Conservation (phyloP, 2,888 invertebrate species). For the Diaprepes abbreviatus region DNA sequence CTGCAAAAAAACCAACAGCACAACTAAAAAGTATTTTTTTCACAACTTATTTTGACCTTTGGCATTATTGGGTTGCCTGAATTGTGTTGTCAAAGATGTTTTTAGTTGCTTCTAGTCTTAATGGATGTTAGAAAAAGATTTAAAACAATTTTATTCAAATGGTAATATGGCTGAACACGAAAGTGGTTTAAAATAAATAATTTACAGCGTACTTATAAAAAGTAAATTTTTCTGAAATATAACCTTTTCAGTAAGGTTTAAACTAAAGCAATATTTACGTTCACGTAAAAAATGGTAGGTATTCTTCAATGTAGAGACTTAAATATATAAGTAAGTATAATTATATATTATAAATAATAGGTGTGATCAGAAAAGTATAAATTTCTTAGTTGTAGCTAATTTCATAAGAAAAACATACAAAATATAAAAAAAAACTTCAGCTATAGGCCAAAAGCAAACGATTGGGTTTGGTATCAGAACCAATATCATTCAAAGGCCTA, state of each 20-base stretch:
- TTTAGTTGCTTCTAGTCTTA: too few relatives aligned
- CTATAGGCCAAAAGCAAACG: conserved; percentile 2
- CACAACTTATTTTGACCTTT: too few relatives aligned
- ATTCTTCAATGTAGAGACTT: conserved; percentile 54
- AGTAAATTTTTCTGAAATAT: conserved; percentile 33
- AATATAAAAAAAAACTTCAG: background rate
- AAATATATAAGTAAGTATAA: conserved; percentile 47
- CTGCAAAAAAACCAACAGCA: too few relatives aligned
- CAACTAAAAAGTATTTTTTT: too few relatives aligned
- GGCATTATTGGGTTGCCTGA: too few relatives aligned
- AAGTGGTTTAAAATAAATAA: too few relatives aligned
- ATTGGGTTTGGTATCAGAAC: background rate
- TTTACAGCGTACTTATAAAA: background rate
- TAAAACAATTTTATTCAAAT: too few relatives aligned
- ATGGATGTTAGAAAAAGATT: too few relatives aligned
- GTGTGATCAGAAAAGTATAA: conserved; percentile 13
- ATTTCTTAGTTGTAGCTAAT: background rate
- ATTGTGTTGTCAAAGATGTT: too few relatives aligned
- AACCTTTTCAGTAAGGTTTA: background rate
- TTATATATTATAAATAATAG: conserved; percentile 8
- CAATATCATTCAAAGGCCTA: background rate
- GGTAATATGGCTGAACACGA: too few relatives aligned
- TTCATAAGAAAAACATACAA: background rate
- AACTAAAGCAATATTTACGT: conserved; percentile 16
- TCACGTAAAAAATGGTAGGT: conserved; percentile 49